Conservation (phyloP, 2,797 vertebrate genomes). For the Hippopotamyrus pictus region DNA sequence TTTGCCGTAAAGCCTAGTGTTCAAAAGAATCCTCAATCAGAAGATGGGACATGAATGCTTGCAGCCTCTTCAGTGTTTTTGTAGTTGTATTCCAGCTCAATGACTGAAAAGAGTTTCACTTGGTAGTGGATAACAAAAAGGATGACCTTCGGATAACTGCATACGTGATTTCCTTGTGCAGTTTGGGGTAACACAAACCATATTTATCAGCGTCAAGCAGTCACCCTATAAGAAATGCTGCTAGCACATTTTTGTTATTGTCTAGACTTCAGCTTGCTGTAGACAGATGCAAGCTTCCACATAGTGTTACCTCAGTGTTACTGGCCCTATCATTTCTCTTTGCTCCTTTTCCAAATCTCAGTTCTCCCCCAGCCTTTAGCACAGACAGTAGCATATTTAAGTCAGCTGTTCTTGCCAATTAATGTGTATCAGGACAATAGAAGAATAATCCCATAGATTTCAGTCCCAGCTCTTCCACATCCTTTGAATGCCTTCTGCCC, state of each 20-base stretch:
- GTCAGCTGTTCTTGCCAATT: not conserved
- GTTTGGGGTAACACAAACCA: not conserved
- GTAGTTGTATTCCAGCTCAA: not conserved
- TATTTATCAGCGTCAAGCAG: not conserved
- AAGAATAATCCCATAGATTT: not conserved
- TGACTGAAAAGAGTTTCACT: not conserved
- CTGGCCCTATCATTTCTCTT: not conserved
- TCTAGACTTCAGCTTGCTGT: not conserved
- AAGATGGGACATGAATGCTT: not conserved
- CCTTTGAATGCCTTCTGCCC: not conserved
- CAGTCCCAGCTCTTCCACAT: not conserved
- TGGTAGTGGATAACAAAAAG: not conserved
- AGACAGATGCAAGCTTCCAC: not conserved
- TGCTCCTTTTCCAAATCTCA: not conserved
- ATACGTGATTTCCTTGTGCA: not conserved
- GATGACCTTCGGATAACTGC: not conserved
- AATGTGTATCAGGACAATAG: not conserved
- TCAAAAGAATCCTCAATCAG: not conserved
- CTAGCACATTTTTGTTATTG: not conserved
- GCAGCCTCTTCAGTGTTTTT: not conserved
- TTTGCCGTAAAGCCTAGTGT: not conserved
- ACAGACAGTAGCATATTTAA: conserved; percentile 9
- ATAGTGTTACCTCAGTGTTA: not conserved
- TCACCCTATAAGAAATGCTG: not conserved
- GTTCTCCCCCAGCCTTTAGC: not conserved